Conservation (phyloP, 1,140 invertebrate genomes). For the Penaeus vannamei region DNA sequence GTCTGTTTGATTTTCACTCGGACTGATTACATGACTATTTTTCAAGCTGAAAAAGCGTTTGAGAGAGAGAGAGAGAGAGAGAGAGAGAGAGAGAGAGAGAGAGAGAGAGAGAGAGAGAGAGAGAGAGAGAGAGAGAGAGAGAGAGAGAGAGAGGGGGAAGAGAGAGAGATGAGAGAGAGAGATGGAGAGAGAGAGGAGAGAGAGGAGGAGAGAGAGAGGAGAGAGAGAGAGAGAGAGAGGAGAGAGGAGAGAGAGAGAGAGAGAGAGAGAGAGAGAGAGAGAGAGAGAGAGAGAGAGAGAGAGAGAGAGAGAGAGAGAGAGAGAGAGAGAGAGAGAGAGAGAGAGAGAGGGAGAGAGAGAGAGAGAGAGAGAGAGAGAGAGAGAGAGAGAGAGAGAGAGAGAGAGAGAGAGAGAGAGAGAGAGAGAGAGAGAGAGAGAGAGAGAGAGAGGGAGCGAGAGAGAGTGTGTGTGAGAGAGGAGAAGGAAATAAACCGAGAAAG, state of each 20-base stretch:
- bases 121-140: not conserved
- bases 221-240: not conserved
- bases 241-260: not conserved
- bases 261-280: not conserved
- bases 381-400: slow-evolving; percentile 35
- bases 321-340: slow-evolving; percentile 1
- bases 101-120: not conserved
- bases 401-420: slow-evolving; percentile 54
- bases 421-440: slow-evolving; percentile 36
- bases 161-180: not conserved
- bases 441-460: not conserved
- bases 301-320: not conserved
- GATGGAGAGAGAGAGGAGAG: not conserved
- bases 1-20: not conserved
- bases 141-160: not conserved
- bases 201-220: not conserved
- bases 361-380: slow-evolving; percentile 4
- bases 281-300: not conserved
- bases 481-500: not conserved
- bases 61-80: not conserved
- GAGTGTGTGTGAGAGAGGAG: not conserved
- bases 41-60: not conserved
- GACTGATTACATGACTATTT: too few relatives aligned
- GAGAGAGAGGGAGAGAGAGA: slow-evolving; percentile 16
- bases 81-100: not conserved